Evolutionary conservation across 2,113 vertebrate species (phyloP).

Genomic region (Sinocyclocheilus grahami): DNA sequence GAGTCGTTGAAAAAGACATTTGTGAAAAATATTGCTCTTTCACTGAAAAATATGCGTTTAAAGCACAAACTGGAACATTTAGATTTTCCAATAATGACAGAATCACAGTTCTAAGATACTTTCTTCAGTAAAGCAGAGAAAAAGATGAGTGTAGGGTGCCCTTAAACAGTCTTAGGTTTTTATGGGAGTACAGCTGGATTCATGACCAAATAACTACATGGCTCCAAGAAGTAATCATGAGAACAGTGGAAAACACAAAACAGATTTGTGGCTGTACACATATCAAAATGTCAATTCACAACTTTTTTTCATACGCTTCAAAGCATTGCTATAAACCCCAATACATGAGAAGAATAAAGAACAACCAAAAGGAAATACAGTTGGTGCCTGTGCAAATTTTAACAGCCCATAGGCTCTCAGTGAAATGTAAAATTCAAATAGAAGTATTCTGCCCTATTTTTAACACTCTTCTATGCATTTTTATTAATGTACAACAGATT

Average conservation of each 20-base stretch:
- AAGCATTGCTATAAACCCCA: background rate
- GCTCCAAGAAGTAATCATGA: background rate
- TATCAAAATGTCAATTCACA: constrained; percentile 4
- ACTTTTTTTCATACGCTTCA: background rate
- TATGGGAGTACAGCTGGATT: background rate
- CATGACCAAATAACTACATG: background rate
- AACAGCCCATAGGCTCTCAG: background rate
- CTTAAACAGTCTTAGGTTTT: background rate
- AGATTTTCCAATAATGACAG: background rate
- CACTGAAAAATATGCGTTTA: background rate
- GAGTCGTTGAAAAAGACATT: background rate
- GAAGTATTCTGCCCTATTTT: background rate
- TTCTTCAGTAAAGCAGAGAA: background rate
- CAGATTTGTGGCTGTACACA: background rate
- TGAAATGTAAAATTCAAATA: background rate
- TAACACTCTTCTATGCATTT: background rate
- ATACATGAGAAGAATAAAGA: background rate
- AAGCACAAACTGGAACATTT: background rate
- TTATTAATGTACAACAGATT: constrained; percentile 19
- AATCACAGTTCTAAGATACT: background rate
- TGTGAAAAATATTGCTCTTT: background rate
- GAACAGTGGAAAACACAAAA: background rate
- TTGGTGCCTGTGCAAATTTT: background rate
- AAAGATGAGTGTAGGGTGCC: background rate
- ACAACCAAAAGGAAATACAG: background rate